Conservation (phyloP, 2,888 invertebrate genomes). For the Tinea pellionella region DNA sequence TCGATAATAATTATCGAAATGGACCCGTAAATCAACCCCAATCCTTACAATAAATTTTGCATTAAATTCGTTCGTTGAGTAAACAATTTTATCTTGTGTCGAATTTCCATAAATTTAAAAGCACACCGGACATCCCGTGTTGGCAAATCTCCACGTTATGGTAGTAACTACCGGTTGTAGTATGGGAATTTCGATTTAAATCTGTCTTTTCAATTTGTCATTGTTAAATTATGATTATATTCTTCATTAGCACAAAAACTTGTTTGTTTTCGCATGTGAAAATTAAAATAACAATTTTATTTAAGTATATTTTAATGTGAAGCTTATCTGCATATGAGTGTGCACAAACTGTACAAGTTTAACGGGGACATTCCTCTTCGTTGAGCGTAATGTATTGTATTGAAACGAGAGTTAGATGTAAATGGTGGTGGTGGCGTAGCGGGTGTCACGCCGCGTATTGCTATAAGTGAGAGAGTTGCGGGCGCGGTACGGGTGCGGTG, state of each 20-base stretch:
- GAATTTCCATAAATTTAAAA: slow-evolving; percentile 54
- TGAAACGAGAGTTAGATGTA: slow-evolving; percentile 32
- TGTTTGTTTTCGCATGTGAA: background rate
- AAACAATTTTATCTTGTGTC: slow-evolving; percentile 48
- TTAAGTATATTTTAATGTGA: background rate
- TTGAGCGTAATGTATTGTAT: slow-evolving; percentile 21
- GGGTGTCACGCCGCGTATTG: slow-evolving; percentile 19
- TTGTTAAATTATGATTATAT: background rate
- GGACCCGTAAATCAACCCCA: slow-evolving; percentile 26
- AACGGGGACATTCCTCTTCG: slow-evolving; percentile 16
- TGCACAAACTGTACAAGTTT: background rate
- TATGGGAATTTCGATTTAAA: slow-evolving; percentile 21
- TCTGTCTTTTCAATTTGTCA: slow-evolving; percentile 13
- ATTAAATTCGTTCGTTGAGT: slow-evolving; percentile 35
- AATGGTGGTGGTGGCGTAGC: slow-evolving; percentile 26
- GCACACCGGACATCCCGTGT: slow-evolving; percentile 40
- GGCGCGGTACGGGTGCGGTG: slow-evolving; percentile 20
- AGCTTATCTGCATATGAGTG: slow-evolving; percentile 3
- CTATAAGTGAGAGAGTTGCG: slow-evolving; percentile 14
- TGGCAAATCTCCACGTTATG: slow-evolving; percentile 44
- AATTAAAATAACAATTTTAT: background rate
- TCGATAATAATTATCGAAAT: slow-evolving; percentile 35
- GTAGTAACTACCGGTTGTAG: slow-evolving; percentile 21
- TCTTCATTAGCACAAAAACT: background rate
- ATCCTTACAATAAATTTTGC: slow-evolving; percentile 18